phyloP scores from a whole-genome alignment of 2,797 vertebrate genomes.

The Falco rusticolus region DNA sequence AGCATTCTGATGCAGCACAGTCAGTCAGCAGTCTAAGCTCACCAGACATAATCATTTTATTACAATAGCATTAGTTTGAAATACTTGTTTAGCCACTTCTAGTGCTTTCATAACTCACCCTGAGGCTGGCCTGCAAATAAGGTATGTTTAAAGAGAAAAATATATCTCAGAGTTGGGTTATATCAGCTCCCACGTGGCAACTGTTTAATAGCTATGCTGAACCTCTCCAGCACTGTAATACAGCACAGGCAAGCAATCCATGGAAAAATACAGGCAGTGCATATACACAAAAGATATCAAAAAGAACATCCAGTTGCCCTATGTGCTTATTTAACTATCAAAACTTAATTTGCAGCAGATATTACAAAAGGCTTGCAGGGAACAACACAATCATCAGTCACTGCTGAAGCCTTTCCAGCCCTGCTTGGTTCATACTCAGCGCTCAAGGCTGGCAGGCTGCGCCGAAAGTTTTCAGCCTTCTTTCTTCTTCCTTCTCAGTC shows the following conservation, averaged over 20 bases:
- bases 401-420: not conserved
- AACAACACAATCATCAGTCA: not conserved
- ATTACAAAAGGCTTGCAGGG: not conserved
- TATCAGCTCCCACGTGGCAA: not conserved
- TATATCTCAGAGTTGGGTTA: not conserved
- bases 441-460: slow-evolving; percentile 8
- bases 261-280: not conserved
- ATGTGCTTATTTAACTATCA: not conserved
- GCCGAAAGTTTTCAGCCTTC: slow-evolving; percentile 8
- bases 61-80: not conserved
- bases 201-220: not conserved
- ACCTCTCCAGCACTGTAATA: not conserved
- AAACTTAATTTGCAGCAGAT: not conserved
- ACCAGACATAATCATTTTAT: slow-evolving; percentile 22
- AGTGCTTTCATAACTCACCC: not conserved
- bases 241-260: not conserved
- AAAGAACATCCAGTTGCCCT: not conserved
- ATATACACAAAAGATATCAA: not conserved
- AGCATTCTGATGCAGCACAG: not conserved
- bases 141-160: not conserved
- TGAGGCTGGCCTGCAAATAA: not conserved
- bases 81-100: not conserved
- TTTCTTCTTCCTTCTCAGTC: slow-evolving; percentile 14
- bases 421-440: not conserved
- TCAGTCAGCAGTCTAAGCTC: not conserved